Evolutionary conservation across 2,113 vertebrate genomes (phyloP).

Genomic region (Calyptomena viridis): DNA sequence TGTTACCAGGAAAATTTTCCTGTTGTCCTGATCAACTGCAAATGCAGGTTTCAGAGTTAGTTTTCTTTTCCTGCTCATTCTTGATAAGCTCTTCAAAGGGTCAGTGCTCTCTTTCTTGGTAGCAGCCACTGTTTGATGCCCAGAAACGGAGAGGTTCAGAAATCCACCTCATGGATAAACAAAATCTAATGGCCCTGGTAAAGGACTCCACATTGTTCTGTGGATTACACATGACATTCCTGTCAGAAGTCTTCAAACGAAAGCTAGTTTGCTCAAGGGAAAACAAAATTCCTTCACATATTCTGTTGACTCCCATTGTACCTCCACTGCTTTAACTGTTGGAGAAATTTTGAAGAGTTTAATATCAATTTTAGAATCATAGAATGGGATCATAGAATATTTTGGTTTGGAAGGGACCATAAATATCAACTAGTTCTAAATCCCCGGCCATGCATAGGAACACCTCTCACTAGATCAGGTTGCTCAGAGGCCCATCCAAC

Average conservation of each 20-base stretch:
- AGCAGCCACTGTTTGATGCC: not conserved
- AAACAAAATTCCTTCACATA: not conserved
- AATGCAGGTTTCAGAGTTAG: not conserved
- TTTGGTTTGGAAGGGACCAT: not conserved
- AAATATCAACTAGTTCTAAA: not conserved
- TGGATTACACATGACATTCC: not conserved
- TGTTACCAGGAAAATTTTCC: not conserved
- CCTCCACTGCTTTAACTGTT: not conserved
- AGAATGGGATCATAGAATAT: not conserved
- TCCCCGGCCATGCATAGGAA: not conserved
- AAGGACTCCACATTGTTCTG: not conserved
- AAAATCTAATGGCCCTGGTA: not conserved
- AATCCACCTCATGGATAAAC: not conserved
- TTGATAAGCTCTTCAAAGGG: not conserved
- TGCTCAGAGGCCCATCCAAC: not conserved
- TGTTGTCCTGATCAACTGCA: not conserved
- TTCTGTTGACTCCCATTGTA: not conserved
- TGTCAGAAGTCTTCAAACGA: not conserved
- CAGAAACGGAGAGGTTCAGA: not conserved
- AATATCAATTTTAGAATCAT: not conserved
- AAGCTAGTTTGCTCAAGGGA: not conserved
- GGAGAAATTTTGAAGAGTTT: not conserved
- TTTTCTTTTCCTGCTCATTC: not conserved
- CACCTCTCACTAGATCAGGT: not conserved
- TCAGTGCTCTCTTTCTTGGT: not conserved